Base-by-base conservation (phyloP, 2,113 vertebrate genomes). In the Ia io region DNA sequence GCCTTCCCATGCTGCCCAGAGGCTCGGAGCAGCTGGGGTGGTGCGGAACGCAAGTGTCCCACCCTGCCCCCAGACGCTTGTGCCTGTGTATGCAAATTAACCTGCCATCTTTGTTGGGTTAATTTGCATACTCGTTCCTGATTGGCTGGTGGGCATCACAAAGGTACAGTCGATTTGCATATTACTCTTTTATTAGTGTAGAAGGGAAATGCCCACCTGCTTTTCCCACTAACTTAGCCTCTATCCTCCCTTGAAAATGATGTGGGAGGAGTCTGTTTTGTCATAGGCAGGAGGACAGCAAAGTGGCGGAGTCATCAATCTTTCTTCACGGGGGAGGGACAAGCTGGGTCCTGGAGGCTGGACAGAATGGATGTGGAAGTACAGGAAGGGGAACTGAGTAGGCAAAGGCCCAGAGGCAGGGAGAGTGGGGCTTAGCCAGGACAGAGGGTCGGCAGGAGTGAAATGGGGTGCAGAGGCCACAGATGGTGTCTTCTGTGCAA, bases 301-400 rank as follows among this genome's bases (percentile, higher is more conserved):
- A n/a, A 86, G 40, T 32, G 0, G 35, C 10, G 12, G 37, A 47
- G 51, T 23, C 73, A 59, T 25, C 40, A 0, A 2, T 13, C 51
- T 30, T 23, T 78, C 61, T 16, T 10, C 53, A 3, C 59, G 40
- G 12, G 25, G 35, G 78, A 18, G 51, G 28, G 42, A 49, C 49
- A 35, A 56, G 32, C 14, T 61, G 74, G 9, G 9, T 84, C 78
- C 14, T 16, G n/a, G 25, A 44, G 42, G 44, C 56, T 9, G 28
- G 35, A 53, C 25, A 35, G 30, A 47, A 10, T 5, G 32, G 11
- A 23, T 9, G n/a, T 1, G 5, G 9, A 37, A 47, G 18, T 25
- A 14, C 0, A 51, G 89, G 69, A 74, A 44, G 12, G 6, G 49
- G 1, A 35, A 12, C 13, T 2, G 1, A n/a, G 10, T 0, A 37